Evolutionary conservation across 2,888 invertebrate genomes (phyloP), one percentile per base, ranked within the genome.

Genomic region (Eupithecia tripunctaria): DNA sequence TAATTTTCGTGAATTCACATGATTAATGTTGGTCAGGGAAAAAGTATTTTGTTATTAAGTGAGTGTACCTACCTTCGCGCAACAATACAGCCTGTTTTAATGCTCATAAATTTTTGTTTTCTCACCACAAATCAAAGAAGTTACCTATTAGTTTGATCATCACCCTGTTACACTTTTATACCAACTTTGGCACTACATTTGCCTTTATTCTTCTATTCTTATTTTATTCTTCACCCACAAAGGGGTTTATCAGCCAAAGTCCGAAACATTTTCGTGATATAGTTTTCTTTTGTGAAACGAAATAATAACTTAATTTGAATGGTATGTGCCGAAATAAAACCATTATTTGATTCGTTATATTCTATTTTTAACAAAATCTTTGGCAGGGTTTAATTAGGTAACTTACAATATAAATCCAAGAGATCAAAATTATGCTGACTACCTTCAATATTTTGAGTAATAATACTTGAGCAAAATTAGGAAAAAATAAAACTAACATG

Each of bases 371-470:
- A 86, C 85, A 88, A 86, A 89, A 88, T 91, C 91, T 91, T 91
- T 91, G 90, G 91, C 85, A 87, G 84, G 84, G 85, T 83, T 85
- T 84, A 84, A 63, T 29, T 10, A 87, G 86, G 88, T 78, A 83
- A 85, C 88, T 88, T 80, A 78, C 69, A 73, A 75, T 47, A 77
- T 80, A 80, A 89, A 81, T 85, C 86, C 87, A 88, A 89, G 92
- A 92, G 92, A 92, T 92, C 92, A 91, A 88, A 83, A 84, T 82
- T 84, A 81, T 80, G 80, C 82, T 83, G 82, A 85, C 82, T 84
- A 86, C 78, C 78, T 81, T 82, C 80, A 77, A 77, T 86, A 86
- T 79, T 71, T 74, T 69, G 64, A 60, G 75, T 51, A 21, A 21
- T 21, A 86, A 88, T 88, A 89, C 84, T 89, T 89, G 88, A 89